A percentile compares a stretch with the other conserved stretches of the same genome.
Conservation (phyloP, 1,140 invertebrate genomes). For the Linepithema humile region DNA sequence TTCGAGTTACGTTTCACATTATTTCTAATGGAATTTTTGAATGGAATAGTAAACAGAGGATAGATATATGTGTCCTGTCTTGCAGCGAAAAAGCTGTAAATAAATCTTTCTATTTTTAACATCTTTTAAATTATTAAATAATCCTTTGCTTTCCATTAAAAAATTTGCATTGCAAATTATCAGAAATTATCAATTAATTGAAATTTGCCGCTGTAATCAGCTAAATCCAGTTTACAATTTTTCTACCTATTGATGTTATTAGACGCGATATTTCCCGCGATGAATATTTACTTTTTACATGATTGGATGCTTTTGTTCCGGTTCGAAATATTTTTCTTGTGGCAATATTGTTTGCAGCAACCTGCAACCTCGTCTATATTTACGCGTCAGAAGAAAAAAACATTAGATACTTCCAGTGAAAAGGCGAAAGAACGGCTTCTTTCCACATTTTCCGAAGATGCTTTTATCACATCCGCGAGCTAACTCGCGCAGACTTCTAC, state of each 20-base stretch:
- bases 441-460: not conserved
- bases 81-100: not conserved
- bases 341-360: not conserved
- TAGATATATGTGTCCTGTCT: not conserved
- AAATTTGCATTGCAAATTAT: not conserved
- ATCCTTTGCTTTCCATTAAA: not conserved
- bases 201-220: not conserved
- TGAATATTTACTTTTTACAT: not conserved
- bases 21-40: not conserved
- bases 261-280: not conserved
- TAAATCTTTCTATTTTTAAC: not conserved
- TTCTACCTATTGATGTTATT: not conserved
- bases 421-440: not conserved
- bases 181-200: not conserved
- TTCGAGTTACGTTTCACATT: not conserved
- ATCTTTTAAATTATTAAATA: not conserved
- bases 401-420: not conserved
- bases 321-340: not conserved
- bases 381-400: not conserved
- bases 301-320: not conserved
- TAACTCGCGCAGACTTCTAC: not conserved
- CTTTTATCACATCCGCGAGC: not conserved
- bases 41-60: no score
- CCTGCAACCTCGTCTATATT: not conserved
- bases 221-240: not conserved